Percentiles rank a stretch among this genome's conserved stretches.
These are phyloP conservation scores for Cyprinodon diabolis DNA, from an alignment of 2,797 vertebrate genomes.

Conservation along the genomic window DNA sequence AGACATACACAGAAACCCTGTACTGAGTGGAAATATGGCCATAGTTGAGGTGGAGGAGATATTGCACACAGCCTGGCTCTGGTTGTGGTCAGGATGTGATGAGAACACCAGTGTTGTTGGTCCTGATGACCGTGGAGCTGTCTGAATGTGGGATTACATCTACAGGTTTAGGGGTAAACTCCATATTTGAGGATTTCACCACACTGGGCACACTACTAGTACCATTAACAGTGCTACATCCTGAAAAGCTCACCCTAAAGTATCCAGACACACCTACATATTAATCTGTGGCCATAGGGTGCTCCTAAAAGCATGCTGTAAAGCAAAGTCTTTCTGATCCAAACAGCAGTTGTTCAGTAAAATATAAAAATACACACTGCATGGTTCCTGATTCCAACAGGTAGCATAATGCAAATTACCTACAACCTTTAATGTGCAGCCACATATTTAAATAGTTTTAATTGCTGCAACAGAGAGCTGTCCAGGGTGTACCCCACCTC, in stretches of 20 bases:
- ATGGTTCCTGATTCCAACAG: not conserved
- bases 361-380: not conserved
- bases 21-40: conserved; percentile 55
- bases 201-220: conserved; percentile 53
- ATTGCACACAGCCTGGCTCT: conserved; percentile 48
- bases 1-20: conserved; percentile 61
- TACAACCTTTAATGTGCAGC: not conserved
- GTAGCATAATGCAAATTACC: not conserved
- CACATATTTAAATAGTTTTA: not conserved
- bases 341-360: not conserved
- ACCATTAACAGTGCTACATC: conserved; percentile 34
- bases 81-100: conserved; percentile 64
- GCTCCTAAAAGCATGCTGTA: not conserved
- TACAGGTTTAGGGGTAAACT: conserved; percentile 73
- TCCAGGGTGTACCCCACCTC: too few relatives aligned
- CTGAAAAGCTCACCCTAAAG: conserved; percentile 32
- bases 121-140: conserved; percentile 37
- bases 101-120: conserved; percentile 67
- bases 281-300: not conserved
- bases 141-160: conserved; percentile 67
- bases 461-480: not conserved
- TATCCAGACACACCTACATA: conserved; percentile 19
- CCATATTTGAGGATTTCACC: conserved; percentile 76
- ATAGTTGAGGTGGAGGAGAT: conserved; percentile 21
- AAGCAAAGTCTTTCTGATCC: not conserved